A percentile compares a stretch with the other conserved stretches of the same genome.
These are phyloP conservation scores for Carpatolechia fugitivella DNA, from an alignment of 2,888 invertebrate genomes.

Conservation along the genomic window DNA sequence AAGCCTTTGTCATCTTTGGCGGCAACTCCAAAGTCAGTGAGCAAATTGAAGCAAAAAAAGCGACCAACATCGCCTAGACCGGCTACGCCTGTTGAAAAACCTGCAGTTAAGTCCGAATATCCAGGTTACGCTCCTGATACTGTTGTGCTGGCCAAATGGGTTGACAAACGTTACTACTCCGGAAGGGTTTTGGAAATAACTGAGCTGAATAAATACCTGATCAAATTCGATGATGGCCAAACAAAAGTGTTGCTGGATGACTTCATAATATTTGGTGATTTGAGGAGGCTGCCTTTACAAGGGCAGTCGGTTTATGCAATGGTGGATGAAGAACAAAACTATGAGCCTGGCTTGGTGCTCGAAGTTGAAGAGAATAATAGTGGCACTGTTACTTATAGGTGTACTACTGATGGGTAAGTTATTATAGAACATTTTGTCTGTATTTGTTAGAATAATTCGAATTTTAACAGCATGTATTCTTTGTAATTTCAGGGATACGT, in stretches of 20 bases:
- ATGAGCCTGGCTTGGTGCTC: constrained; percentile 74
- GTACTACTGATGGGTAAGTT: constrained; percentile 71
- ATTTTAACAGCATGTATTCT: background rate
- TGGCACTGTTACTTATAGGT: constrained; percentile 67
- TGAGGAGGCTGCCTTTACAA: constrained; percentile 68
- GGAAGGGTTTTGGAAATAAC: constrained; percentile 79
- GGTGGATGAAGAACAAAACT: constrained; percentile 75
- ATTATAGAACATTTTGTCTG: background rate
- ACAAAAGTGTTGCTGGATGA: constrained; percentile 79
- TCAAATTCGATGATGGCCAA: constrained; percentile 82
- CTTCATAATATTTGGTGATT: constrained; percentile 79
- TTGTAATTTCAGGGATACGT: constrained; percentile 50
- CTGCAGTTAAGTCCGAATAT: constrained; percentile 52
- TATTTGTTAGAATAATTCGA: background rate
- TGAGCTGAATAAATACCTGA: constrained; percentile 79
- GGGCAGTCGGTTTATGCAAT: constrained; percentile 78
- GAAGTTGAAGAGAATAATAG: constrained; percentile 65
- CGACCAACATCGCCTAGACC: constrained; percentile 66
- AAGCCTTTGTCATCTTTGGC: constrained; percentile 54
- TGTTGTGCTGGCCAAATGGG: constrained; percentile 83
- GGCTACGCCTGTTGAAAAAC: constrained; percentile 65
- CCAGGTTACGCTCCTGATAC: constrained; percentile 64
- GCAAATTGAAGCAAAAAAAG: constrained; percentile 63
- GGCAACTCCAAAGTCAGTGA: constrained; percentile 67
- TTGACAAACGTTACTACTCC: constrained; percentile 83